A percentile compares a stretch with the other conserved stretches of the same genome.
Evolutionary conservation across 1,140 invertebrate genomes (phyloP).

Genomic region (Anastrepha obliqua): DNA sequence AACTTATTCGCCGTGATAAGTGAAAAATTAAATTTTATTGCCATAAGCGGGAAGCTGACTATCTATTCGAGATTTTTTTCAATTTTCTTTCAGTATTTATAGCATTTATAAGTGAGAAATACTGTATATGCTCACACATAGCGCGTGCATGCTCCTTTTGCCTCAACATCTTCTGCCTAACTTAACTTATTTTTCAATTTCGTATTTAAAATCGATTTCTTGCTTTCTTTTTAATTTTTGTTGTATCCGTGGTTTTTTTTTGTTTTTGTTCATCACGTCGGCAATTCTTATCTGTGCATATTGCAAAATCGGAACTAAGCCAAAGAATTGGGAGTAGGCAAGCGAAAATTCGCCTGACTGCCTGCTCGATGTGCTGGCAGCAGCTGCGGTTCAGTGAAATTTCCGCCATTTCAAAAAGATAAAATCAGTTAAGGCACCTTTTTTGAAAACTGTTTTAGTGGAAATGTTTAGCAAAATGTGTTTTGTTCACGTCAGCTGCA

Average conservation of each 20-base stretch:
- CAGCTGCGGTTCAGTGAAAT: not conserved
- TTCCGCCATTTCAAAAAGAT: slow-evolving; percentile 12
- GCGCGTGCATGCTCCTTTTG: no score
- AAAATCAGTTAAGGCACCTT: not conserved
- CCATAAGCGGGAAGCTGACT: no score
- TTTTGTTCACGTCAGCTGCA: not conserved
- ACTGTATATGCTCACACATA: no score
- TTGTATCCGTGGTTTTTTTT: not conserved
- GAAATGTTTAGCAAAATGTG: not conserved
- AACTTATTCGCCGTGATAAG: no score
- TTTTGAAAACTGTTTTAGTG: not conserved
- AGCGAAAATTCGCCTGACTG: not conserved
- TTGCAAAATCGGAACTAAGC: not conserved
- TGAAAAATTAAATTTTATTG: no score
- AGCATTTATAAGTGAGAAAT: no score
- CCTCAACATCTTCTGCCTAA: no score
- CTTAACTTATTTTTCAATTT: not conserved
- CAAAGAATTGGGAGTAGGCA: not conserved
- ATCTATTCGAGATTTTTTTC: no score
- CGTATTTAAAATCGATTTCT: not conserved
- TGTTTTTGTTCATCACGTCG: not conserved
- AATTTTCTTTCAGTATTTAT: no score
- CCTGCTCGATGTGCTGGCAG: not conserved
- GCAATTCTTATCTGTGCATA: not conserved
- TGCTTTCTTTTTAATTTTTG: not conserved